Evolutionary conservation across 2,113 vertebrate genomes (phyloP), one percentile per base, ranked within the genome.

Genomic region (Hipposideros armiger): DNA sequence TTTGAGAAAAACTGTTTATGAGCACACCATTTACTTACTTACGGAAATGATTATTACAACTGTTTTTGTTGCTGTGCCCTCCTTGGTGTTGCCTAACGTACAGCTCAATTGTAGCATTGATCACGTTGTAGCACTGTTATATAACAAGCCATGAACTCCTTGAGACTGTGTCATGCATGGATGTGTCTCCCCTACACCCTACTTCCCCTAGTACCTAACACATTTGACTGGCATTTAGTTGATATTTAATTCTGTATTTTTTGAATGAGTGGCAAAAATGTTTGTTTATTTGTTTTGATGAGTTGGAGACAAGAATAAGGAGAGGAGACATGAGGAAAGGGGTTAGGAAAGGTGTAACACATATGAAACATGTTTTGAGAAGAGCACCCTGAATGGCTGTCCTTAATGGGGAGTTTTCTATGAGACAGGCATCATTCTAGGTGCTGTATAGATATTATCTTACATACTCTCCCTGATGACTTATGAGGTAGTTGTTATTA

Each of bases 191-290:
- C 58, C 13, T 36, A n/a, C 20, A 70, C 47, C 26, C 28, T 28
- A 14, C 22, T 80, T 70, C 42, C 54, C 14, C 20, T 24, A 30
- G 26, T 20, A 76, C n/a, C 50, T 82, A 56, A 67, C 28, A 93
- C 20, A 60, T 24, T 24, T 52, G 36, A 26, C 69, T 73, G 72
- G 40, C 30, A 70, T 36, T 56, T 72, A 14, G 4, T 17, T 64
- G 74, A 93, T 26, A 92, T 62, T 92, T 47, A 87, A 74, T 70
- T 82, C 52, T 24, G 36, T 74, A 88, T 82, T 74, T 83, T 8
- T 67, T 84, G n/a, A 89, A 94, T 28, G n/a, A 32, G 5, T 82
- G 28, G 20, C 28, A 42, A 89, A 82, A 82, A 28, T n/a, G 9
- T 72, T 42, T 60, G 11, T 58, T 32, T 60, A n/a, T 16, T 94